These are phyloP conservation scores for Acleris sparsana DNA, from an alignment of 2,888 invertebrate genomes.

Conservation along the genomic window DNA sequence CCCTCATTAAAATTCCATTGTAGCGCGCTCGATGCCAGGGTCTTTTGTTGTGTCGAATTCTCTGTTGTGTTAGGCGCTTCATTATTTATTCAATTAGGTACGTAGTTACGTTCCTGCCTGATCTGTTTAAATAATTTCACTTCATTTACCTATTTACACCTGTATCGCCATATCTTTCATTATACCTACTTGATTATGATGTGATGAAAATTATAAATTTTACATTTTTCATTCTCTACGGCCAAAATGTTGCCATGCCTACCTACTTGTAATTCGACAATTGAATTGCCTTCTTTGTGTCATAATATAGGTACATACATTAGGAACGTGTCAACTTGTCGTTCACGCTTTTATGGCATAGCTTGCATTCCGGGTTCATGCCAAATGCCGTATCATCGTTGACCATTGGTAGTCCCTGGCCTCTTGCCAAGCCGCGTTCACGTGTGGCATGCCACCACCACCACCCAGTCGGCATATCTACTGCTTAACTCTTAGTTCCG, in stretches of 20 bases:
- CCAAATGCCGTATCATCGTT: slow-evolving; percentile 26
- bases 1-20: slow-evolving; percentile 79
- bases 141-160: slow-evolving; percentile 30
- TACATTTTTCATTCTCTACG: too few relatives aligned
- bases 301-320: neutral
- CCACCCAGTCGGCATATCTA: slow-evolving; percentile 50
- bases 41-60: slow-evolving; percentile 65
- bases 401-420: slow-evolving; percentile 26
- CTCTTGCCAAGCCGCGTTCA: slow-evolving; percentile 45
- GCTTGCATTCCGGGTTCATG: slow-evolving; percentile 22
- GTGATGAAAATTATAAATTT: too few relatives aligned
- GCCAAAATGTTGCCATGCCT: neutral
- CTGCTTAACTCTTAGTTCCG: slow-evolving; percentile 69
- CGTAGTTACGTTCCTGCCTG: neutral
- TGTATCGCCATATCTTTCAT: neutral
- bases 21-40: slow-evolving; percentile 60
- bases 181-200: neutral
- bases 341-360: slow-evolving; percentile 30
- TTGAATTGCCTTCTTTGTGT: neutral
- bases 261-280: neutral
- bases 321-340: slow-evolving; percentile 19
- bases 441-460: slow-evolving; percentile 47
- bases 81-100: slow-evolving; percentile 29
- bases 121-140: slow-evolving; percentile 36
- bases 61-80: slow-evolving; percentile 45